Evolutionary conservation across 1,140 invertebrate species (phyloP).

Genomic region (Drosophila tsacasi): DNA sequence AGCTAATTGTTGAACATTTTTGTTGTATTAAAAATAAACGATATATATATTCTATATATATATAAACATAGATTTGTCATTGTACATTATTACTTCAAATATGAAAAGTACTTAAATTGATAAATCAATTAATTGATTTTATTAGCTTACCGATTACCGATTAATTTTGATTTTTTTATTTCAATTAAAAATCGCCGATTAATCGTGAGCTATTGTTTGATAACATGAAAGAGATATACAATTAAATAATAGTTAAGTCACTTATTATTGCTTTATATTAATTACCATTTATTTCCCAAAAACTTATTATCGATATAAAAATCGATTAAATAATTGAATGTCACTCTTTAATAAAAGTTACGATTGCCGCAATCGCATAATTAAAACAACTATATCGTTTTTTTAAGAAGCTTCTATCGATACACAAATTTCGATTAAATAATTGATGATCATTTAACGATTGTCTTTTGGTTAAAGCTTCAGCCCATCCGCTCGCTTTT

Average conservation of each 20-base stretch:
- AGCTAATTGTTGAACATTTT: slow-evolving; percentile 5
- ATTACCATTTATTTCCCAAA: too few relatives aligned
- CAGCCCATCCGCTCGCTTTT: background rate
- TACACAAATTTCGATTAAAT: background rate
- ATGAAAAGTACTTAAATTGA: too few relatives aligned
- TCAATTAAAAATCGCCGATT: slow-evolving; percentile 1
- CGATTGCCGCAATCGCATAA: background rate
- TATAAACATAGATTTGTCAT: too few relatives aligned
- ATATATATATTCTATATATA: background rate
- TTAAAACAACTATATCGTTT: too few relatives aligned
- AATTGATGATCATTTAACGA: slow-evolving; percentile 4
- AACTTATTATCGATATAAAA: too few relatives aligned
- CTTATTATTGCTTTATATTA: too few relatives aligned
- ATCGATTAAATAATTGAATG: too few relatives aligned
- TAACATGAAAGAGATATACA: too few relatives aligned
- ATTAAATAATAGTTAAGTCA: too few relatives aligned
- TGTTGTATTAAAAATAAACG: background rate
- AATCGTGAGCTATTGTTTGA: background rate
- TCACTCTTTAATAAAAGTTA: too few relatives aligned
- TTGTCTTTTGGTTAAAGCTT: slow-evolving; percentile 2
- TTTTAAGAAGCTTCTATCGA: background rate
- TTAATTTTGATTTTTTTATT: background rate
- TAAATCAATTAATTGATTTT: background rate
- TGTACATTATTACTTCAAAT: background rate
- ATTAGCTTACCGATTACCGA: background rate